phyloP scores from a whole-genome alignment of 2,888 invertebrate genomes.

The Baronia brevicornis region DNA sequence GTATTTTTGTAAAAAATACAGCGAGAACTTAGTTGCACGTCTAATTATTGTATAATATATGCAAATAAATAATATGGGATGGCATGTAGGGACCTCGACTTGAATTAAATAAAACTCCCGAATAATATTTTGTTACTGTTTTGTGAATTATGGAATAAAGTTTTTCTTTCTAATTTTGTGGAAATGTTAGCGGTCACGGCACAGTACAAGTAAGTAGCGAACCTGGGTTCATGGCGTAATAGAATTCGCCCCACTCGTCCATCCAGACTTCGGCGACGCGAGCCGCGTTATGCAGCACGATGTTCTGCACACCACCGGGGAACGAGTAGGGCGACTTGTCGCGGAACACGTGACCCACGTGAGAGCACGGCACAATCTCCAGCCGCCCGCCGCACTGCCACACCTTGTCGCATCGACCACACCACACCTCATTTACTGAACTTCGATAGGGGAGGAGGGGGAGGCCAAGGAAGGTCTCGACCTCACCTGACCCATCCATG shows the following conservation, averaged over 20 bases:
- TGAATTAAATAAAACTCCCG: constrained; percentile 6
- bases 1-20: no score
- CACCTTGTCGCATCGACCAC: constrained; percentile 76
- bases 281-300: constrained; percentile 98
- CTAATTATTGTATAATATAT: no score
- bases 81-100: no score
- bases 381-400: constrained; percentile 98
- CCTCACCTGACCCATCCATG: no score
- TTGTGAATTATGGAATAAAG: no score
- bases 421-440: constrained; percentile 7
- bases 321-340: constrained; percentile 99
- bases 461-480: no score
- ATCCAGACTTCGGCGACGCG: constrained; percentile 99
- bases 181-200: constrained; percentile 34
- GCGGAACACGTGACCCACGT: constrained; percentile 98
- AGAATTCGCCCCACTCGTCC: constrained; percentile 99
- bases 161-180: constrained; percentile 12
- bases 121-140: no score
- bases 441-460: no score
- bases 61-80: no score
- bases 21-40: no score
- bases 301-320: constrained; percentile 97
- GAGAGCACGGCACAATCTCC: constrained; percentile 96
- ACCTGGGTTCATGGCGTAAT: constrained; percentile 99
- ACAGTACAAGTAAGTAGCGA: constrained; percentile 50